These are phyloP conservation scores for Dunckerocampus dactyliophorus DNA, from an alignment of 2,113 vertebrate genomes.

Conservation along the genomic window DNA sequence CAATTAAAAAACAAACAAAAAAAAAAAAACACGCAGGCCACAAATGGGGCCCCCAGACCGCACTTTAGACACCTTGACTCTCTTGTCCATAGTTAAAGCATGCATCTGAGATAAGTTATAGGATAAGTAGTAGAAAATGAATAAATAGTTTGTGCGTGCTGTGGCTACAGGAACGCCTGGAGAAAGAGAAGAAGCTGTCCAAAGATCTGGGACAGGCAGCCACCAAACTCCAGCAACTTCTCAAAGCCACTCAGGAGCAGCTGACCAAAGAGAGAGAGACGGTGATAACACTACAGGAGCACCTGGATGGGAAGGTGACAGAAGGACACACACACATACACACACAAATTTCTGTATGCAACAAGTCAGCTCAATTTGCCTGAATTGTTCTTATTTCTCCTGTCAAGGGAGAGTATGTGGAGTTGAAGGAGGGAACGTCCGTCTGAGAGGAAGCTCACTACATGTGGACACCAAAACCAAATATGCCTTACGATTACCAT, in stretches of 20 bases:
- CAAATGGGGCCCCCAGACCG: too few relatives aligned
- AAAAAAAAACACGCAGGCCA: too few relatives aligned
- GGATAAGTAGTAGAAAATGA: too few relatives aligned
- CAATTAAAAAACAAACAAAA: too few relatives aligned
- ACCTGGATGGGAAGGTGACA: slow-evolving; percentile 71
- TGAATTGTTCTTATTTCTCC: not conserved
- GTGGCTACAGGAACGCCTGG: slow-evolving; percentile 80
- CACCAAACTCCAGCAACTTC: slow-evolving; percentile 87
- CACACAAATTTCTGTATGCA: too few relatives aligned
- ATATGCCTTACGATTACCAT: slow-evolving; percentile 74
- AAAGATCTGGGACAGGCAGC: slow-evolving; percentile 85
- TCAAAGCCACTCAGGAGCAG: slow-evolving; percentile 85
- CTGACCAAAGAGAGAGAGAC: slow-evolving; percentile 83
- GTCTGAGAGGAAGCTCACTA: slow-evolving; percentile 55
- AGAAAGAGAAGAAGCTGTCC: slow-evolving; percentile 89
- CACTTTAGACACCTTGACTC: too few relatives aligned
- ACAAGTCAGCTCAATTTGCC: not conserved
- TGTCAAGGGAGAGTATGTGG: slow-evolving; percentile 60
- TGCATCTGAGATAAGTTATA: too few relatives aligned
- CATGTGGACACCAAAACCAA: slow-evolving; percentile 59
- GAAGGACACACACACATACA: too few relatives aligned
- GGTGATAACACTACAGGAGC: slow-evolving; percentile 79
- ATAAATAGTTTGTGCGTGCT: not conserved
- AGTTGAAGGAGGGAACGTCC: slow-evolving; percentile 74
- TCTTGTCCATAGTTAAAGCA: too few relatives aligned